Conservation (phyloP, 1,140 invertebrate genomes). For the Cryptotermes secundus region DNA sequence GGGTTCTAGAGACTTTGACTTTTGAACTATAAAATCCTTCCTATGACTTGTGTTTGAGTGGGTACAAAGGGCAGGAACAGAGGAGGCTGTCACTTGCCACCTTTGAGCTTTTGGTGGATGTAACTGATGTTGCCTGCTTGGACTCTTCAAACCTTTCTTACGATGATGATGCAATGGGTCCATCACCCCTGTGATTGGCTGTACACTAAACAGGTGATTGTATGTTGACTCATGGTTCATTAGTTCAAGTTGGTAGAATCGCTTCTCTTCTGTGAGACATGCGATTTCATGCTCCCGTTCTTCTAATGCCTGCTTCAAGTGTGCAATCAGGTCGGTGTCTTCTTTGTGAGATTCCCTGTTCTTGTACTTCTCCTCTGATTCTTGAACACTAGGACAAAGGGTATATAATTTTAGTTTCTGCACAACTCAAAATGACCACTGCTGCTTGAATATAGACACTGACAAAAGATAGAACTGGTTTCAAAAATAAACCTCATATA, state of each 20-base stretch:
- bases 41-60: neutral
- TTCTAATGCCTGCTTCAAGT: slow-evolving; percentile 53
- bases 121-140: neutral
- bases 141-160: neutral
- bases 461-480: neutral
- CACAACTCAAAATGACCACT: neutral
- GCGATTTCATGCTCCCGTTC: slow-evolving; percentile 57
- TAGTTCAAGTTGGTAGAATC: slow-evolving; percentile 40
- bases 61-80: neutral
- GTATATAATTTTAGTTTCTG: neutral
- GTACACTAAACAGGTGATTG: slow-evolving; percentile 8
- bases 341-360: slow-evolving; percentile 53
- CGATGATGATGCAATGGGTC: slow-evolving; percentile 13
- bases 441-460: neutral
- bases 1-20: neutral
- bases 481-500: neutral
- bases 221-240: slow-evolving; percentile 35
- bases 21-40: neutral
- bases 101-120: neutral
- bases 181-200: slow-evolving; percentile 19
- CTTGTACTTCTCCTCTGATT: slow-evolving; percentile 55
- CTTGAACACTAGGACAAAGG: slow-evolving; percentile 50
- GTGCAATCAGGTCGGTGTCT: slow-evolving; percentile 54
- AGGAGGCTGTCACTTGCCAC: neutral
- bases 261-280: slow-evolving; percentile 54